phyloP scores from a whole-genome alignment of 1,140 invertebrate species.

The Leptinotarsa lineolata region DNA sequence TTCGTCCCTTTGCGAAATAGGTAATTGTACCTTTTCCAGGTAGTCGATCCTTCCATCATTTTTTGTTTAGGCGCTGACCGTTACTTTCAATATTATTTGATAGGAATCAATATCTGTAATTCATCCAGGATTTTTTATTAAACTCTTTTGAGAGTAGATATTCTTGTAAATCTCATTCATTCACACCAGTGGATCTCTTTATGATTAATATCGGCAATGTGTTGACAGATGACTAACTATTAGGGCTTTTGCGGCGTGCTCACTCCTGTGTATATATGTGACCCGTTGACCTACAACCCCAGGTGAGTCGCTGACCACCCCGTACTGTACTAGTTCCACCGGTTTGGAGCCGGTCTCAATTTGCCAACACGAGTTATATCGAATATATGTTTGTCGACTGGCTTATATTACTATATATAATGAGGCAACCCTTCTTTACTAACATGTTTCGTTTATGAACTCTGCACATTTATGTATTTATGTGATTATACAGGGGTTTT shows the following conservation, averaged over 20 bases:
- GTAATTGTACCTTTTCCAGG: conserved; percentile 45
- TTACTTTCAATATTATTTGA: too few species aligned
- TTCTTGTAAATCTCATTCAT: conserved; percentile 12
- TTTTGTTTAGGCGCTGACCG: too few species aligned
- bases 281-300: conserved; percentile 45
- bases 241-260: conserved; percentile 55
- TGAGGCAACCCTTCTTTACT: background rate
- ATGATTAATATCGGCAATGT: conserved; percentile 57
- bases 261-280: conserved; percentile 52
- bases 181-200: conserved; percentile 35
- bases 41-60: conserved; percentile 33
- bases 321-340: conserved; percentile 36
- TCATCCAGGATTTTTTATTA: too few species aligned
- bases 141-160: background rate
- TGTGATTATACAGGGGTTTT: background rate
- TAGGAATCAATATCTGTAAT: too few species aligned
- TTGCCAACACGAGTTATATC: conserved; percentile 37
- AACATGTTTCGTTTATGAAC: conserved; percentile 3
- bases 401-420: background rate
- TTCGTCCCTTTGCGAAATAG: background rate
- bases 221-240: conserved; percentile 55
- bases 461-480: background rate
- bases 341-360: conserved; percentile 33
- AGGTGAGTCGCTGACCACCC: conserved; percentile 43
- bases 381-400: background rate